Conservation (phyloP, 1,140 invertebrate genomes). For the Scaptomyza graminum region DNA sequence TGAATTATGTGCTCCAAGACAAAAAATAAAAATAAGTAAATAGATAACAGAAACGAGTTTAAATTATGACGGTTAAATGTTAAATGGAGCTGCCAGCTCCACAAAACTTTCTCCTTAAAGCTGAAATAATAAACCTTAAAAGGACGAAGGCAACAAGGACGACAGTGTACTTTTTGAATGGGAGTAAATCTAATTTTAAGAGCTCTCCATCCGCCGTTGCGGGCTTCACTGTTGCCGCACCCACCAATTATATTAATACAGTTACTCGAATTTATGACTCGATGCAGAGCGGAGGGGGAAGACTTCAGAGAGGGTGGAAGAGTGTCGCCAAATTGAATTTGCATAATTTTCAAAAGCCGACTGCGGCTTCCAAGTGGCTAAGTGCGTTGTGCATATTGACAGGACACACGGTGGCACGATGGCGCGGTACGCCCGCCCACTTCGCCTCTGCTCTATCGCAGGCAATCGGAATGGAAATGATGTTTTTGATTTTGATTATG, state of each 20-base stretch:
- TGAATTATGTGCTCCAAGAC: constrained; percentile 53
- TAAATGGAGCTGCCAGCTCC: constrained; percentile 33
- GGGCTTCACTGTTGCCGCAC: constrained; percentile 27
- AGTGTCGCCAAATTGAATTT: constrained; percentile 81
- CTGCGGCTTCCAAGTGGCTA: constrained; percentile 77
- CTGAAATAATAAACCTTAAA: constrained; percentile 35
- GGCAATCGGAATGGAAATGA: constrained; percentile 63
- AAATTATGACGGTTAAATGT: constrained; percentile 63
- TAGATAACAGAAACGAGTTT: constrained; percentile 61
- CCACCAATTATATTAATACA: constrained; percentile 80
- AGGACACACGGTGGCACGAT: constrained; percentile 16
- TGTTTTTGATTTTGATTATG: constrained; percentile 84
- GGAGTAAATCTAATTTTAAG: constrained; percentile 78
- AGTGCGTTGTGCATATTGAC: constrained; percentile 65
- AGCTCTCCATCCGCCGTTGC: constrained; percentile 21
- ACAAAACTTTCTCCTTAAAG: constrained; percentile 20
- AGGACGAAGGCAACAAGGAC: background rate
- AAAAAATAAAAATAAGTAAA: background rate
- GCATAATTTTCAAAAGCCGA: constrained; percentile 80
- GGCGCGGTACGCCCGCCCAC: too few relatives aligned
- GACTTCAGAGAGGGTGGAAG: constrained; percentile 18
- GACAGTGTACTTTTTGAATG: constrained; percentile 24
- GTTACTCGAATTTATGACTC: constrained; percentile 78
- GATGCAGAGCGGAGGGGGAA: background rate
- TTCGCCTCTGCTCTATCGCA: background rate